A percentile compares a stretch with the other conserved stretches of the same genome.
Conservation (phyloP, 2,113 vertebrate genomes). For the Lethenteron camtschaticum region DNA sequence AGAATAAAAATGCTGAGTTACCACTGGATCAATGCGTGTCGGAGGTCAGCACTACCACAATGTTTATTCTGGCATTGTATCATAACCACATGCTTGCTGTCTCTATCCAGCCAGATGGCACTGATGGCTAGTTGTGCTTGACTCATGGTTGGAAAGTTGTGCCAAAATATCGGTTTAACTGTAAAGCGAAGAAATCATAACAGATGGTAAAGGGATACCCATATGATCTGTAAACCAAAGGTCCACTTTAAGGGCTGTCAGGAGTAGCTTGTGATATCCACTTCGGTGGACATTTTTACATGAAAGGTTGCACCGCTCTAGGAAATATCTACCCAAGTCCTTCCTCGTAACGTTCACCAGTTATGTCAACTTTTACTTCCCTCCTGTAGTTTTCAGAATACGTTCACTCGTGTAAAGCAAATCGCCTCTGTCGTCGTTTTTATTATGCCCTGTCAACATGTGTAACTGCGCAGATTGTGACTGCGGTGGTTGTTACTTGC, state of each 20-base stretch:
- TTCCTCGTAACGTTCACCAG: too few relatives aligned
- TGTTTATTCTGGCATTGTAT: background rate
- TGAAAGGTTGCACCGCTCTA: too few relatives aligned
- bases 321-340: too few relatives aligned
- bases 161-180: background rate
- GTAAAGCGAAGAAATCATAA: background rate
- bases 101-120: background rate
- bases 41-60: conserved; percentile 29
- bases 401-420: background rate
- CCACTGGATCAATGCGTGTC: conserved; percentile 32
- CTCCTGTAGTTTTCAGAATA: background rate
- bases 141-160: background rate
- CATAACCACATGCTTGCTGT: too few relatives aligned
- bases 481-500: conserved; percentile 5
- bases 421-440: background rate
- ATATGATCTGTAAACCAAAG: too few relatives aligned
- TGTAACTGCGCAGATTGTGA: background rate
- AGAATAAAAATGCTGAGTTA: conserved; percentile 21
- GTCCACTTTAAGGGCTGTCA: too few relatives aligned
- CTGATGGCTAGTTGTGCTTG: background rate
- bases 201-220: background rate
- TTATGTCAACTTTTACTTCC: too few relatives aligned
- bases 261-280: too few relatives aligned
- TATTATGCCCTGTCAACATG: background rate
- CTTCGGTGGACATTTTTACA: too few relatives aligned